These are phyloP conservation scores for Aspiorhynchus laticeps DNA, from an alignment of 2,113 vertebrate species.

Conservation along the genomic window DNA sequence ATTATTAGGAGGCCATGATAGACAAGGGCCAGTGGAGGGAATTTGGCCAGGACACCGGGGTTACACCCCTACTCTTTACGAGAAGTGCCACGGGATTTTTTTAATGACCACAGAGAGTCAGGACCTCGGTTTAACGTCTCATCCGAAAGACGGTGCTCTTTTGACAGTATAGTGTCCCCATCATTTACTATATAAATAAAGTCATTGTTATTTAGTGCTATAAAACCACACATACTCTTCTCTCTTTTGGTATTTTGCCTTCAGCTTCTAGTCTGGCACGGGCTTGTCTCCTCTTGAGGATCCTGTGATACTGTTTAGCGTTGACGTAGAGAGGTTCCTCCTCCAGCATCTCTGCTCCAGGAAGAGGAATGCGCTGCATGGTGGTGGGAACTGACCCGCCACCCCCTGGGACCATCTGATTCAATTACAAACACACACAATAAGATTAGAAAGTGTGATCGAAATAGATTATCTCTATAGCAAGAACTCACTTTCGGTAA, in stretches of 20 bases:
- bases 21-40: too few species aligned
- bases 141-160: too few species aligned
- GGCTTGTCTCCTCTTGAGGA: constrained; percentile 94
- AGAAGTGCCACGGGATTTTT: too few species aligned
- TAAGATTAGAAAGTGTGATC: not conserved
- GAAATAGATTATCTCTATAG: not conserved
- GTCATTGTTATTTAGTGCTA: not conserved
- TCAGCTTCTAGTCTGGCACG: constrained; percentile 96
- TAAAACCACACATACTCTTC: constrained; percentile 78
- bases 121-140: too few species aligned
- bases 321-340: constrained; percentile 98
- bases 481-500: not conserved
- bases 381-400: constrained; percentile 85
- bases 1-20: too few species aligned
- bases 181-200: too few species aligned
- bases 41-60: too few species aligned
- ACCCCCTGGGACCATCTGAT: constrained; percentile 94
- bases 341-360: constrained; percentile 97
- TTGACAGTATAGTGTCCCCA: too few species aligned
- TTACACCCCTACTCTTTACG: too few species aligned
- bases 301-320: constrained; percentile 98
- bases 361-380: constrained; percentile 94
- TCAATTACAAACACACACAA: not conserved
- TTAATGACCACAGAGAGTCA: too few species aligned
- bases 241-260: constrained; percentile 97